phyloP scores from a whole-genome alignment of 2,797 vertebrate species.

The Propithecus deckenii region DNA sequence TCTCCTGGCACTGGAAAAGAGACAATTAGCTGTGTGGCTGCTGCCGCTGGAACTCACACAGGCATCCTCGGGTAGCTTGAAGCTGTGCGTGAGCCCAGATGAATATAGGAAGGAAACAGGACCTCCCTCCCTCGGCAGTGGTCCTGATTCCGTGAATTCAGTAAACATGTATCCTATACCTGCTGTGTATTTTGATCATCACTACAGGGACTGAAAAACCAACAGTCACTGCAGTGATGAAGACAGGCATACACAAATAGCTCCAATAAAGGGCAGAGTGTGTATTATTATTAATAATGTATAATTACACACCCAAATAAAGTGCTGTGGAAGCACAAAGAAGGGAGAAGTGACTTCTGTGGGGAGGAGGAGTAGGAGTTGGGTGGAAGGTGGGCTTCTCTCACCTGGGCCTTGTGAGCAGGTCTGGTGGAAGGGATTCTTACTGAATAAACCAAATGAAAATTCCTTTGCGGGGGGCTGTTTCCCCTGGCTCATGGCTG shows the following conservation, averaged over 20 bases:
- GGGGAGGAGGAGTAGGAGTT: not conserved
- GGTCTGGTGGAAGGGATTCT: not conserved
- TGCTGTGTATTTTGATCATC: not conserved
- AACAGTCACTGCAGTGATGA: not conserved
- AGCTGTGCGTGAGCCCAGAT: fast-evolving
- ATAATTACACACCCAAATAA: not conserved
- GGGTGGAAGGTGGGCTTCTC: not conserved
- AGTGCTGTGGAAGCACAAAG: not conserved
- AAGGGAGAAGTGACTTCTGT: not conserved
- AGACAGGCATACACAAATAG: not conserved
- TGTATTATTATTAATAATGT: not conserved
- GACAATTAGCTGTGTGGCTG: no score
- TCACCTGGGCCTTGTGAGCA: not conserved
- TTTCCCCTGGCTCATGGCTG: not conserved
- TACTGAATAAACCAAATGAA: not conserved
- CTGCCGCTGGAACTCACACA: not conserved
- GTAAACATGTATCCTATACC: not conserved
- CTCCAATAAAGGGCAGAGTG: not conserved
- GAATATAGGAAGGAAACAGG: not conserved
- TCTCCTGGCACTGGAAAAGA: not conserved
- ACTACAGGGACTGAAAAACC: not conserved
- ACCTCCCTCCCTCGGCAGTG: not conserved
- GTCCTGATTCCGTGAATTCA: not conserved
- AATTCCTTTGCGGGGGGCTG: not conserved
- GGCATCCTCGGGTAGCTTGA: fast-evolving